Conservation (phyloP, 1,140 invertebrate genomes). For the Papilio dardanus region DNA sequence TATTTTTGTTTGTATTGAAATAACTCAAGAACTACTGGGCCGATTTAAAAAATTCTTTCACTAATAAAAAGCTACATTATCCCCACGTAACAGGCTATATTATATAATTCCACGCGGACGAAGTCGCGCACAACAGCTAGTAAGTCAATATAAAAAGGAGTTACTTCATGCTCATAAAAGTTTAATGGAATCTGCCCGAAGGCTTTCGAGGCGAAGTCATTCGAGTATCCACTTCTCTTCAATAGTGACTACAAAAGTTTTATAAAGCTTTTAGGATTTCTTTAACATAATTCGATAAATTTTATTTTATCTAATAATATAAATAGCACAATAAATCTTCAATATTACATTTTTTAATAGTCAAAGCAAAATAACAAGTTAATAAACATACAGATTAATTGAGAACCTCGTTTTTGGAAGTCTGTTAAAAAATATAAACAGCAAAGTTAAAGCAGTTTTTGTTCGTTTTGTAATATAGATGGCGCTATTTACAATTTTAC, state of each 20-base stretch:
- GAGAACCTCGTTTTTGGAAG: no score
- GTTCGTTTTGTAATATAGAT: background rate
- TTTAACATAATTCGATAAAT: conserved; percentile 1
- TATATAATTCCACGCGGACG: no score
- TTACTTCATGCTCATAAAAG: conserved; percentile 24
- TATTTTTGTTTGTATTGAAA: no score
- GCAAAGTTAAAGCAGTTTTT: background rate
- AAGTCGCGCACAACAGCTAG: background rate
- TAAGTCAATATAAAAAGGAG: conserved; percentile 3
- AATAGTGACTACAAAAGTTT: conserved; percentile 29
- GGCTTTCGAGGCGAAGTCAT: conserved; percentile 22
- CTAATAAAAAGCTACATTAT: no score
- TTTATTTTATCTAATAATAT: background rate
- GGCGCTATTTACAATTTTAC: background rate
- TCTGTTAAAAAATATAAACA: no score
- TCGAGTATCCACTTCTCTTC: conserved; percentile 15
- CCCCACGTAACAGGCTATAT: no score
- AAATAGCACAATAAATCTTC: background rate
- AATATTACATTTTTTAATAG: background rate
- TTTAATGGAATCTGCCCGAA: conserved; percentile 31
- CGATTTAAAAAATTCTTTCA: no score
- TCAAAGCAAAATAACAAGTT: background rate
- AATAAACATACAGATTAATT: no score
- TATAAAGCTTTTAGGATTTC: conserved; percentile 27
- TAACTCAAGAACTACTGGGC: no score